phyloP scores from a whole-genome alignment of 2,113 vertebrate species.

The Coracopsis vasa region DNA sequence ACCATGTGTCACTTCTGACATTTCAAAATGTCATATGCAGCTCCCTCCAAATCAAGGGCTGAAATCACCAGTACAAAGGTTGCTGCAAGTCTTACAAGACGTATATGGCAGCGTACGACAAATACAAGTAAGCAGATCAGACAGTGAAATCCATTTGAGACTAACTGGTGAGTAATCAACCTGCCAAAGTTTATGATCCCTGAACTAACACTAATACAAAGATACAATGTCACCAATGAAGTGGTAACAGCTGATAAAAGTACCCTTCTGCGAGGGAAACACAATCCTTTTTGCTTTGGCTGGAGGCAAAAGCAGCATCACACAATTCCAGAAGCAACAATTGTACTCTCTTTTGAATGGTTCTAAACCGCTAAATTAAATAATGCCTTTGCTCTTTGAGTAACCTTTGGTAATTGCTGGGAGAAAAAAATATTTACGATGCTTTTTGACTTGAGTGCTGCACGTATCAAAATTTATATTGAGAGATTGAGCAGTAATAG shows the following conservation, averaged over 20 bases:
- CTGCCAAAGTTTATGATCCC: conserved; percentile 2
- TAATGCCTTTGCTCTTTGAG: neutral
- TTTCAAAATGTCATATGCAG: accelerated
- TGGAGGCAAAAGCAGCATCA: neutral
- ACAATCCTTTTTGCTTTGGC: neutral
- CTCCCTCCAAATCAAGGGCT: neutral
- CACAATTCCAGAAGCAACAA: neutral
- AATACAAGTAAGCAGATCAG: neutral
- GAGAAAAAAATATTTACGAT: neutral
- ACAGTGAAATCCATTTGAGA: neutral
- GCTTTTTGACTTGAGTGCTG: neutral
- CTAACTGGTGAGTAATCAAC: conserved; percentile 35
- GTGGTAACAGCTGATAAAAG: neutral
- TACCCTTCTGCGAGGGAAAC: neutral
- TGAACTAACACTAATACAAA: neutral
- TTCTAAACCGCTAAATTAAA: neutral
- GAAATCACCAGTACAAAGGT: accelerated
- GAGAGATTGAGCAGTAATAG: neutral
- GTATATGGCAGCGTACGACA: neutral
- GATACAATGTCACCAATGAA: neutral
- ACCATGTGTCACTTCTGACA: neutral
- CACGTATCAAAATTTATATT: accelerated
- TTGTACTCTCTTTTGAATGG: neutral
- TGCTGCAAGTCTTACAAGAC: neutral
- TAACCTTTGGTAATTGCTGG: neutral